phyloP scores from a whole-genome alignment of 2,888 invertebrate species.

The Oithona nana region DNA sequence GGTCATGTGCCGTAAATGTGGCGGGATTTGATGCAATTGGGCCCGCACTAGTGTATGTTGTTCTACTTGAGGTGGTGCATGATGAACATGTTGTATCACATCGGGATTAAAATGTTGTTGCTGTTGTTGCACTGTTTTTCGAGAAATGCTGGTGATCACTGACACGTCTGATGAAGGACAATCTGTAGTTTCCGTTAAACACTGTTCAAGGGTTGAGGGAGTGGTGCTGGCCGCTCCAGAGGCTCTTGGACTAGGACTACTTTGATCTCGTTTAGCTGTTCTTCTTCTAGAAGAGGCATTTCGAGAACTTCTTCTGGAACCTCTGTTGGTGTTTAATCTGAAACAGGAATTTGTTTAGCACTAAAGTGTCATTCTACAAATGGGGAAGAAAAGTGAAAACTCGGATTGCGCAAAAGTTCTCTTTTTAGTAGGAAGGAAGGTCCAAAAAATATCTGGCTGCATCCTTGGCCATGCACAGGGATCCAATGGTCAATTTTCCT shows the following conservation, averaged over 20 bases:
- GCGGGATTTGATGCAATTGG: background rate
- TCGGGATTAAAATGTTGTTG: background rate
- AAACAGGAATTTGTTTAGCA: too few species aligned
- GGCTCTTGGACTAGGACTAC: background rate
- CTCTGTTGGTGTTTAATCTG: too few species aligned
- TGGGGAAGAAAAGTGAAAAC: too few species aligned
- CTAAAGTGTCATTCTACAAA: too few species aligned
- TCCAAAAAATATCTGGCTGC: too few species aligned
- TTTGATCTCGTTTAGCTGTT: background rate
- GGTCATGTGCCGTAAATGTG: background rate
- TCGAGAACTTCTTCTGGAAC: background rate
- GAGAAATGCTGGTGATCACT: background rate
- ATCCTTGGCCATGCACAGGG: too few species aligned
- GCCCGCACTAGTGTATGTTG: background rate
- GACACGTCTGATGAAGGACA: background rate
- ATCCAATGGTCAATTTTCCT: too few species aligned
- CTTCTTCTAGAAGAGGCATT: conserved; percentile 1
- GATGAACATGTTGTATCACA: background rate
- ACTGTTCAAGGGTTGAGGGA: background rate
- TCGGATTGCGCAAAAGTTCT: too few species aligned
- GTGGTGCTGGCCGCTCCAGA: background rate
- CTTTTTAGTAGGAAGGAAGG: too few species aligned
- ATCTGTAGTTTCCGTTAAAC: conserved; percentile 9
- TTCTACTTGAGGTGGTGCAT: background rate
- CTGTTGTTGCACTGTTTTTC: background rate